phyloP scores from a whole-genome alignment of 2,888 invertebrate species.

The Cheilosia vernalis region DNA sequence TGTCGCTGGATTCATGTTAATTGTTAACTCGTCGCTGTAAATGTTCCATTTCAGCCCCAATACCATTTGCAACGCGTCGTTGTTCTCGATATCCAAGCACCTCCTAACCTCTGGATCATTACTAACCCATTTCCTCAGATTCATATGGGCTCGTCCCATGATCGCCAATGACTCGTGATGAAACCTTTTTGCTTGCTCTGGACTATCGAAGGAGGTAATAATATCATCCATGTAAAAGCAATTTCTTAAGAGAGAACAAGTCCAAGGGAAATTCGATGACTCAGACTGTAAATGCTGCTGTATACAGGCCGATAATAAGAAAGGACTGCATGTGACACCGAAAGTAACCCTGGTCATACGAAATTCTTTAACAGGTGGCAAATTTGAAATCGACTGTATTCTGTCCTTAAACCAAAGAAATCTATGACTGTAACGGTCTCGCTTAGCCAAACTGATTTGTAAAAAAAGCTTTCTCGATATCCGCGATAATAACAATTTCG shows the following conservation, averaged over 20 bases:
- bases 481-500: slow-evolving; percentile 11
- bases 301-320: slow-evolving; percentile 19
- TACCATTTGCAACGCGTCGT: neutral
- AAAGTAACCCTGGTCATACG: slow-evolving; percentile 41
- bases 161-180: slow-evolving; percentile 15
- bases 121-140: slow-evolving; percentile 25
- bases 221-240: too few relatives aligned
- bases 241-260: slow-evolving; percentile 1
- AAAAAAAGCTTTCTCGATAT: too few relatives aligned
- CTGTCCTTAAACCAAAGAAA: slow-evolving; percentile 3
- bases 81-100: neutral
- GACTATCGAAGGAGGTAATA: neutral
- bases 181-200: slow-evolving; percentile 1
- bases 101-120: neutral
- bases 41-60: slow-evolving; percentile 8
- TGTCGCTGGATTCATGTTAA: neutral
- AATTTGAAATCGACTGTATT: neutral
- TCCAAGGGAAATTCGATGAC: slow-evolving; percentile 9
- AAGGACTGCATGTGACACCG: slow-evolving; percentile 39
- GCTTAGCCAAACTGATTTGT: too few relatives aligned
- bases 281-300: neutral
- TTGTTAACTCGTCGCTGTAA: slow-evolving; percentile 5
- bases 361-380: slow-evolving; percentile 4
- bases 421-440: too few relatives aligned
- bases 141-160: slow-evolving; percentile 24